These are phyloP conservation scores for Varanus komodoensis DNA, from an alignment of 2,113 vertebrate genomes.

Conservation along the genomic window DNA sequence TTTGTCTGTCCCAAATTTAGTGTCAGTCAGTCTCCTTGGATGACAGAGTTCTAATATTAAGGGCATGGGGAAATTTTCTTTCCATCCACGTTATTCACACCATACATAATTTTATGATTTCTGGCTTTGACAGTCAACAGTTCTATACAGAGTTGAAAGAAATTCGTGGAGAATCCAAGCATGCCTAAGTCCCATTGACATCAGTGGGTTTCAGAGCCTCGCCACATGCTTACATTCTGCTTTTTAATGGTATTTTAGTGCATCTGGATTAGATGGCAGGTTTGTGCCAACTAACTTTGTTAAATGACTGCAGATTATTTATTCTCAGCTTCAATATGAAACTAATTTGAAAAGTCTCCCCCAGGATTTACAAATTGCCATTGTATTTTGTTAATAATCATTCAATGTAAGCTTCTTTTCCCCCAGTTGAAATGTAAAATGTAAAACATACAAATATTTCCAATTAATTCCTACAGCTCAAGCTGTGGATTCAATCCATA, in stretches of 20 bases:
- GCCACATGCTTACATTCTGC: background rate
- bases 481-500: conserved; percentile 38
- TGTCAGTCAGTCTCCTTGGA: background rate
- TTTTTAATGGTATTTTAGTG: background rate
- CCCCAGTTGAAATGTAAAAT: conserved; percentile 22
- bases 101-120: background rate
- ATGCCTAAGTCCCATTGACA: background rate
- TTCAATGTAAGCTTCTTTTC: background rate
- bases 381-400: conserved; percentile 17
- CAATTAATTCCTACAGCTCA: conserved; percentile 38
- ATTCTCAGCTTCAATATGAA: background rate
- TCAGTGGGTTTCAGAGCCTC: background rate
- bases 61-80: background rate
- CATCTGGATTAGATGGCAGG: background rate
- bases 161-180: background rate
- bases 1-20: too few relatives aligned
- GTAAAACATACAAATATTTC: conserved; percentile 18
- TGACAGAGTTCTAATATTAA: background rate
- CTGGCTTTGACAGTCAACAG: background rate
- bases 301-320: conserved; percentile 32
- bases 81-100: background rate
- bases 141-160: background rate
- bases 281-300: conserved; percentile 6
- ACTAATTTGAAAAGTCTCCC: conserved; percentile 5
- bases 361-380: conserved; percentile 34